Conservation (phyloP, 2,888 invertebrate species). For the Dicycla oo region DNA sequence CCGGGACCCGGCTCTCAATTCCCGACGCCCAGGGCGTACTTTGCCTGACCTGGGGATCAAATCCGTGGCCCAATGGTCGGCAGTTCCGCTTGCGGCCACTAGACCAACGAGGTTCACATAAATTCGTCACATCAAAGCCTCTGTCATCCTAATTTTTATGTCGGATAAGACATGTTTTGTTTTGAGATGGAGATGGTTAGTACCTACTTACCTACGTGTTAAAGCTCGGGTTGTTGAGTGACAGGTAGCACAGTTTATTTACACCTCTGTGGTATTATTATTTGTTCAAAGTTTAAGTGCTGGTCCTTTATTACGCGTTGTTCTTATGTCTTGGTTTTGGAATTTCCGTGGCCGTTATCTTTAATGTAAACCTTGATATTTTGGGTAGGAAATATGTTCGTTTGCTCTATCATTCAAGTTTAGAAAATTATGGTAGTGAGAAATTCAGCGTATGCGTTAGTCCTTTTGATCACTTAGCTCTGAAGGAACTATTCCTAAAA, state of each 20-base stretch:
- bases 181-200: constrained; percentile 9
- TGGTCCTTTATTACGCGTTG: background rate
- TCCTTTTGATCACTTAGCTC: background rate
- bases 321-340: background rate
- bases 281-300: background rate
- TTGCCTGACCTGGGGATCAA: background rate
- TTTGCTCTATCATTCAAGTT: background rate
- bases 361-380: background rate
- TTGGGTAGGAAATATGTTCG: background rate
- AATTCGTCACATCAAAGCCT: constrained; percentile 19
- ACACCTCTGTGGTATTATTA: background rate
- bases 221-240: background rate
- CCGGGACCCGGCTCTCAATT: too few relatives aligned
- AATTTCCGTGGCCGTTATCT: background rate
- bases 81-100: background rate
- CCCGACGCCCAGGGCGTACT: too few relatives aligned
- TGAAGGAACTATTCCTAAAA: background rate
- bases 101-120: background rate
- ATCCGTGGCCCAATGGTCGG: background rate
- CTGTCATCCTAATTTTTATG: constrained; percentile 28
- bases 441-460: background rate
- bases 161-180: constrained; percentile 24
- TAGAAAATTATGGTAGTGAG: background rate
- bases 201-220: background rate
- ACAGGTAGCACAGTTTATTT: background rate